Evolutionary conservation across 2,113 vertebrate genomes (phyloP).

Genomic region (Platysternon megacephalum): DNA sequence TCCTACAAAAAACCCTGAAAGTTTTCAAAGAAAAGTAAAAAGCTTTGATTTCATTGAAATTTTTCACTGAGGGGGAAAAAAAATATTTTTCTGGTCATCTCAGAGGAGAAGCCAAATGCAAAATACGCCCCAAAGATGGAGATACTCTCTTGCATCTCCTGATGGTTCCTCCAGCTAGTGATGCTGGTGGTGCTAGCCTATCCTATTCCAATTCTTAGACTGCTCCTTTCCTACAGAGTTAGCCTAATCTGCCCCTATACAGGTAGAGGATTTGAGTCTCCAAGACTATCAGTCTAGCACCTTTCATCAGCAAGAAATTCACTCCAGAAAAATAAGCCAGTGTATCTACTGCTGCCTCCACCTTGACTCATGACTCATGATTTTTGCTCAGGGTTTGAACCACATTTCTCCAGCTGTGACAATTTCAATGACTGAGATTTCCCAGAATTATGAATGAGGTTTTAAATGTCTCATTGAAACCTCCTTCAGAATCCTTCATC

Average conservation of each 20-base stretch:
- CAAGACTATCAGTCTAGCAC: background rate
- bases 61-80: background rate
- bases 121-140: background rate
- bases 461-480: background rate
- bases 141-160: background rate
- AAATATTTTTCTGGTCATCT: background rate
- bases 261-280: background rate
- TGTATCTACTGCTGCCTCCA: background rate
- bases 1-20: background rate
- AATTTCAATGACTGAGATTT: background rate
- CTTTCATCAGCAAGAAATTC: background rate
- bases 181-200: background rate
- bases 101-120: background rate
- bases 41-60: background rate
- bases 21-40: background rate
- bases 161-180: background rate
- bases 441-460: conserved; percentile 41
- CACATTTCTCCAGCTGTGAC: background rate
- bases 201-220: background rate
- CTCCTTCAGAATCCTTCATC: background rate
- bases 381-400: background rate
- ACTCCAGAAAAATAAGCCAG: background rate
- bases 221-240: background rate
- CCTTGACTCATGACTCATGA: rapidly evolving
- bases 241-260: too few species aligned